Conservation (phyloP, 1,140 invertebrate species). For the Apolygus lucorum region DNA sequence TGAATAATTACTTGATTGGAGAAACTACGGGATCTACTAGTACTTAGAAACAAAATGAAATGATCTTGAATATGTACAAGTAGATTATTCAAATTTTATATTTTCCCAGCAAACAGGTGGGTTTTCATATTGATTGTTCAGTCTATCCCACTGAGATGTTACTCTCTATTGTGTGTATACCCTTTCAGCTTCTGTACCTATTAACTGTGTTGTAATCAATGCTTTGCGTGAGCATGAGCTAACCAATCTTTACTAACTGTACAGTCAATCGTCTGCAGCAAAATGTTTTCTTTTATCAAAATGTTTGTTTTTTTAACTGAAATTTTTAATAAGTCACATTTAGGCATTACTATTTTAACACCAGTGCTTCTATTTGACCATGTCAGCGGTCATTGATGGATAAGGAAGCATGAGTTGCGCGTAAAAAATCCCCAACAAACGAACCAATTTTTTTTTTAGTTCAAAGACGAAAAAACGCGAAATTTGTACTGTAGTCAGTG, state of each 20-base stretch:
- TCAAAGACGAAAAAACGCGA: background rate
- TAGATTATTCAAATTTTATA: too few species aligned
- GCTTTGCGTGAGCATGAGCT: constrained; percentile 13
- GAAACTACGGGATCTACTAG: too few species aligned
- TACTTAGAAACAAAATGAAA: too few species aligned
- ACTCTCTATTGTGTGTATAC: background rate
- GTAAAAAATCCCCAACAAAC: too few species aligned
- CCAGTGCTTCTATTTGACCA: constrained; percentile 3
- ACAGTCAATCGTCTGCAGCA: constrained; percentile 35
- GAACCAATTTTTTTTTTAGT: background rate
- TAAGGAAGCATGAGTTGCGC: constrained; percentile 16
- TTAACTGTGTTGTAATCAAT: background rate
- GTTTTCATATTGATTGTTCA: too few species aligned
- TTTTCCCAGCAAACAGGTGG: too few species aligned
- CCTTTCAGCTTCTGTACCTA: background rate
- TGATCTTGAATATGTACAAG: too few species aligned
- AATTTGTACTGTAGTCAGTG: background rate
- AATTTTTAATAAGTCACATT: constrained; percentile 13
- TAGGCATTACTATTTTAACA: constrained; percentile 8
- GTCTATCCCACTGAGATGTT: background rate
- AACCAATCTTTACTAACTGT: constrained; percentile 24
- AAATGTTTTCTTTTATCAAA: constrained; percentile 27
- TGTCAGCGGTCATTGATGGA: background rate
- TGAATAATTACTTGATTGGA: too few species aligned
- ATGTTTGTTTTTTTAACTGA: constrained; percentile 2